These are phyloP conservation scores for Caenorhabditis inopinata DNA, from an alignment of 1,140 invertebrate species.

Conservation along the genomic window DNA sequence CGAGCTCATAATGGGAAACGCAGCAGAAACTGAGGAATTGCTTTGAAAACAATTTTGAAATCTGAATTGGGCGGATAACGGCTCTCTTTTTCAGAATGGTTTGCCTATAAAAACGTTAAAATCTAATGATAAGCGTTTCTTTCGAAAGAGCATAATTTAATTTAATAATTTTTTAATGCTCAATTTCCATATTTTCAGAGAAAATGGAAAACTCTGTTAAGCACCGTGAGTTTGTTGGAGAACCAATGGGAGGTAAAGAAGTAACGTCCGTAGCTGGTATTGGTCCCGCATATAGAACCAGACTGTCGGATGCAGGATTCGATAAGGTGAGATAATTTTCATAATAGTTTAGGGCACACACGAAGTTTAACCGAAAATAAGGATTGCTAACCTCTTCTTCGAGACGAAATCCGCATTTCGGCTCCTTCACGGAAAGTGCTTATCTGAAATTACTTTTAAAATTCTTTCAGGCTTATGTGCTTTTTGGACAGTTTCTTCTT, in stretches of 20 bases:
- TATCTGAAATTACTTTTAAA: background rate
- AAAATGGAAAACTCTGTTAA: conserved; percentile 92
- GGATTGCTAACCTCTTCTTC: too few relatives aligned
- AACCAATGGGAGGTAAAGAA: conserved; percentile 90
- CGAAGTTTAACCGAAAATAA: too few relatives aligned
- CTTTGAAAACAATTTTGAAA: background rate
- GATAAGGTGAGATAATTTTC: conserved; percentile 76
- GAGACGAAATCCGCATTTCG: too few relatives aligned
- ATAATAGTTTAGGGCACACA: too few relatives aligned
- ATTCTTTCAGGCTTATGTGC: conserved; percentile 82
- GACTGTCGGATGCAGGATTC: conserved; percentile 73
- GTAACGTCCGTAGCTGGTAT: conserved; percentile 89
- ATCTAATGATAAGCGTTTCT: background rate
- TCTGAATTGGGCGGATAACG: background rate
- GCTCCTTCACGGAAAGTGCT: too few relatives aligned
- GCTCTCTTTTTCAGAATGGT: too few relatives aligned
- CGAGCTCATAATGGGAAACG: too few relatives aligned
- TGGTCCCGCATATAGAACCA: conserved; percentile 83
- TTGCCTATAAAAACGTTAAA: background rate
- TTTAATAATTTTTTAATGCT: background rate
- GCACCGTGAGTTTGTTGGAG: conserved; percentile 86
- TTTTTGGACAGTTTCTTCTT: conserved; percentile 93
- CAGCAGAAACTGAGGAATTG: background rate
- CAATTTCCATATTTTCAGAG: background rate
- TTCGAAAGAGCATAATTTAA: background rate